Percentiles rank a stretch among this genome's conserved stretches.
These are phyloP conservation scores for Eospalax fontanierii DNA, from an alignment of 2,797 vertebrate genomes.

Conservation along the genomic window DNA sequence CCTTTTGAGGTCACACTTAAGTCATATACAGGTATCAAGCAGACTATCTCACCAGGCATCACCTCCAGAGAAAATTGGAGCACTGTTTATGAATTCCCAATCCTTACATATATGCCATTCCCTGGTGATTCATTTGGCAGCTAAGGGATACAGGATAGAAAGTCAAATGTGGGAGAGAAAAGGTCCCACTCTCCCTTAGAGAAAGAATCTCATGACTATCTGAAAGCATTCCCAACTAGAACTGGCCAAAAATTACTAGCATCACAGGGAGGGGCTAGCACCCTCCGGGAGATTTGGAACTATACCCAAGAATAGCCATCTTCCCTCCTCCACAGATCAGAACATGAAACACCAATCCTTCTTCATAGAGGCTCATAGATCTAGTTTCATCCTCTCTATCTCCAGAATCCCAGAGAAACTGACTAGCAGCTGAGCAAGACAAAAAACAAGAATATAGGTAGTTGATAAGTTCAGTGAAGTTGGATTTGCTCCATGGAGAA, in stretches of 20 bases:
- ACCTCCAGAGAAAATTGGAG: background rate
- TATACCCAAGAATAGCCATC: background rate
- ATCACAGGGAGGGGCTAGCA: background rate
- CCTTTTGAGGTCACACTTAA: background rate
- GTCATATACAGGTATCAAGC: background rate
- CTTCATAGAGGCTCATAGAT: background rate
- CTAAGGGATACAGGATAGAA: background rate
- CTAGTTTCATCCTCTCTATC: background rate
- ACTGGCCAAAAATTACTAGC: background rate
- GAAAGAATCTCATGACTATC: background rate
- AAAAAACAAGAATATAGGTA: background rate
- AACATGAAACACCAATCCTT: too few species aligned
- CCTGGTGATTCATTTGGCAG: background rate
- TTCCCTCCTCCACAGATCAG: background rate
- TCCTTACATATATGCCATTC: background rate
- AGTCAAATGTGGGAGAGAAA: background rate
- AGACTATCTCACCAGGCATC: background rate
- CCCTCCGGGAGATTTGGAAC: background rate
- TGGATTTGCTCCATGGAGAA: background rate
- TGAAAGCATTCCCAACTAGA: background rate
- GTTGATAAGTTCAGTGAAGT: background rate
- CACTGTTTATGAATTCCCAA: background rate
- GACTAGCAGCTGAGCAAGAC: background rate
- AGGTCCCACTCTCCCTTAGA: background rate
- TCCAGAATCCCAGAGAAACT: background rate